phyloP scores from a whole-genome alignment of 2,113 vertebrate species.

The Nothoprocta perdicaria region DNA sequence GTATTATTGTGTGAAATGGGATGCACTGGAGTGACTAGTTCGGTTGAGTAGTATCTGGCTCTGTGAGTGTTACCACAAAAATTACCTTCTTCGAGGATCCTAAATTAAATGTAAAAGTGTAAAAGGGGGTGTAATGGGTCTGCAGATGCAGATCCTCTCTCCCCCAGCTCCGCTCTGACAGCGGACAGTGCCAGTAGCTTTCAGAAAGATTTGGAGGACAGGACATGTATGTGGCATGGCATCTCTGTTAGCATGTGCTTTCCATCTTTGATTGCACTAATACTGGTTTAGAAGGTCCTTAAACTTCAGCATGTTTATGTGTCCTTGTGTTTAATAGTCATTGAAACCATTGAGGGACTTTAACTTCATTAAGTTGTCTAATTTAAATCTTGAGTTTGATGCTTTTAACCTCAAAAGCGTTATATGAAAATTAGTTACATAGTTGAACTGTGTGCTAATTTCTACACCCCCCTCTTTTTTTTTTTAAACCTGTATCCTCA shows the following conservation, averaged over 20 bases:
- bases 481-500: background rate
- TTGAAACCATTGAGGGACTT: background rate
- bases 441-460: background rate
- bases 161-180: accelerated
- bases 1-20: background rate
- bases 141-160: background rate
- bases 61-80: background rate
- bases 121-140: background rate
- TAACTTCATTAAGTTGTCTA: background rate
- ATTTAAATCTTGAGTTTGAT: background rate
- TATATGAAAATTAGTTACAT: accelerated
- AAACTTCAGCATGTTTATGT: background rate
- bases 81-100: background rate
- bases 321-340: background rate
- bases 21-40: accelerated
- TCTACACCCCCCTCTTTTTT: background rate
- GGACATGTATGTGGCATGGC: background rate
- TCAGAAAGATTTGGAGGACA: background rate
- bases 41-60: background rate
- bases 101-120: background rate
- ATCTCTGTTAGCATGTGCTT: background rate
- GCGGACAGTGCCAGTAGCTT: background rate
- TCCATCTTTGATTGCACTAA: background rate
- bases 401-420: background rate
- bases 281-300: background rate